Conservation (phyloP, 2,888 invertebrate species). For the Beris chalybata region DNA sequence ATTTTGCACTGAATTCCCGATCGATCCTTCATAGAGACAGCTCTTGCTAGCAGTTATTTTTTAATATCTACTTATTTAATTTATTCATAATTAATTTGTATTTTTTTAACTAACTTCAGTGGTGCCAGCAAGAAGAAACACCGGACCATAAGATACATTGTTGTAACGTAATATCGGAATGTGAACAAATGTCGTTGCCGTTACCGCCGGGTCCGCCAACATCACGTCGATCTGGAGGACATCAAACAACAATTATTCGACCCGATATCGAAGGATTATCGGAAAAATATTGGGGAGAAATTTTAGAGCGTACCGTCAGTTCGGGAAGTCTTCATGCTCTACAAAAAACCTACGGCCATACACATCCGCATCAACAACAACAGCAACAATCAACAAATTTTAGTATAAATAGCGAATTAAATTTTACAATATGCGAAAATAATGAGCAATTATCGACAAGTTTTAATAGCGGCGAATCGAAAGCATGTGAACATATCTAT, state of each 20-base stretch:
- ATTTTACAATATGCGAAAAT: constrained; percentile 43
- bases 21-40: too few species aligned
- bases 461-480: constrained; percentile 51
- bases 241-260: constrained; percentile 43
- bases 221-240: constrained; percentile 46
- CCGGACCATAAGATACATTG: constrained; percentile 55
- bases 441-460: constrained; percentile 36
- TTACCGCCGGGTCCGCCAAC: constrained; percentile 55
- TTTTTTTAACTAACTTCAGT: constrained; percentile 44
- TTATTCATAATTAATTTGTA: too few species aligned
- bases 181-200: constrained; percentile 54
- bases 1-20: too few species aligned
- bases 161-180: constrained; percentile 53
- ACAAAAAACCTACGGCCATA: constrained; percentile 56
- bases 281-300: constrained; percentile 76
- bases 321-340: constrained; percentile 74
- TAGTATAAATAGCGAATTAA: constrained; percentile 53
- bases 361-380: constrained; percentile 45
- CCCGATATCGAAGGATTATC: constrained; percentile 69
- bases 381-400: constrained; percentile 51
- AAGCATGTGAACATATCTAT: constrained; percentile 54
- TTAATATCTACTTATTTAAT: too few species aligned
- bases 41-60: too few species aligned
- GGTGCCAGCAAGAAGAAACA: constrained; percentile 52
- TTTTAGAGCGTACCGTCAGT: constrained; percentile 75